Conservation (phyloP, 2,113 vertebrate species). For the Lepidiolamprologus cunningtoni region DNA sequence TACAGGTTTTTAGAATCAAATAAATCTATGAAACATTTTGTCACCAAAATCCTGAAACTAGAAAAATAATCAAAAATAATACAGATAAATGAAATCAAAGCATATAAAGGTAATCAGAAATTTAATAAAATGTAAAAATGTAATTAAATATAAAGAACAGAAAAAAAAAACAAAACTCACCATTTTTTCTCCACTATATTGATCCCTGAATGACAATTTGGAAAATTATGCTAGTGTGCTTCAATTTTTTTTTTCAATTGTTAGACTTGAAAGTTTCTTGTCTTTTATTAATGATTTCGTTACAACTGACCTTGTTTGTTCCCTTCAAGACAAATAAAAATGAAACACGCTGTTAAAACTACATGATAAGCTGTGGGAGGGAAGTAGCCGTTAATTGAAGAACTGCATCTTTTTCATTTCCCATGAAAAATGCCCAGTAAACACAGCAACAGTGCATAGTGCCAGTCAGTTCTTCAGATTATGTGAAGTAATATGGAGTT, state of each 20-base stretch:
- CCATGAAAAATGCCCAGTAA: not conserved
- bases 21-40: not conserved
- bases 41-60: not conserved
- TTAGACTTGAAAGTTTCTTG: not conserved
- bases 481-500: not conserved
- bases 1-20: not conserved
- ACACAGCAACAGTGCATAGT: not conserved
- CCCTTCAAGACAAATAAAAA: not conserved
- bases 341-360: not conserved
- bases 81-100: not conserved
- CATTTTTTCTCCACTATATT: constrained; percentile 15
- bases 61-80: not conserved
- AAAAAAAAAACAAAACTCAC: constrained; percentile 23
- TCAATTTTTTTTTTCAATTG: not conserved
- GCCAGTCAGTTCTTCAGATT: not conserved
- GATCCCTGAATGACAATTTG: not conserved
- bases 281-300: not conserved
- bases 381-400: constrained; percentile 8
- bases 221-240: not conserved
- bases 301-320: not conserved
- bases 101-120: not conserved
- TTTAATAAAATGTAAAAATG: not conserved
- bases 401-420: constrained; percentile 44
- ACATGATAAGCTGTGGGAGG: not conserved
- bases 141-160: not conserved